A percentile compares a stretch with the other conserved stretches of the same genome.
phyloP scores from a whole-genome alignment of 1,140 invertebrate genomes.

The Trichomalopsis sarcophagae region DNA sequence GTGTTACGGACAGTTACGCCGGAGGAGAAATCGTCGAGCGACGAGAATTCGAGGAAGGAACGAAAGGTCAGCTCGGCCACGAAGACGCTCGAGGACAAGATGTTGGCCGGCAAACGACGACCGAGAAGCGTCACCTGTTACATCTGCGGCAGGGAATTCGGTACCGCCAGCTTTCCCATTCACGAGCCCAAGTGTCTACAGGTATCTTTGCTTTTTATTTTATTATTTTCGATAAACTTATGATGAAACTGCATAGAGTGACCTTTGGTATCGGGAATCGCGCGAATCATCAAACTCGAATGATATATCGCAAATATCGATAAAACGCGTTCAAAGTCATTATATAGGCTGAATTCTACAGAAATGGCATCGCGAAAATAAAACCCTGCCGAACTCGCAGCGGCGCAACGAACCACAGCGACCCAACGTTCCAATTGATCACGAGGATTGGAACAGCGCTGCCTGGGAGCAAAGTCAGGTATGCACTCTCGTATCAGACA shows the following conservation, averaged over 20 bases:
- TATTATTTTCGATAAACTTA: too few relatives aligned
- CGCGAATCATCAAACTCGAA: too few relatives aligned
- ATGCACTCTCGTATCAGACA: conserved; percentile 33
- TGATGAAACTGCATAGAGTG: too few relatives aligned
- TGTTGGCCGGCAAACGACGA: conserved; percentile 51
- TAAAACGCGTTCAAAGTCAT: too few relatives aligned
- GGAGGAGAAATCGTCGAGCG: neutral
- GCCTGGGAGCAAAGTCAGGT: conserved; percentile 79
- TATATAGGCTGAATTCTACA: conserved; percentile 57
- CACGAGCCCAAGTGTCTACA: conserved; percentile 88
- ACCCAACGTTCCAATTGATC: conserved; percentile 73
- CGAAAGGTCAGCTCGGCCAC: neutral
- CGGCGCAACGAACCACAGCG: conserved; percentile 76
- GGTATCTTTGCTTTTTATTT: conserved; percentile 75
- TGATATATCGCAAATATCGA: too few relatives aligned
- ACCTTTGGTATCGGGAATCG: too few relatives aligned
- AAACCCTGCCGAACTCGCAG: conserved; percentile 76
- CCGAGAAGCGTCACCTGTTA: conserved; percentile 81
- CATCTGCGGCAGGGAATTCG: conserved; percentile 86
- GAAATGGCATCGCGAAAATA: conserved; percentile 84
- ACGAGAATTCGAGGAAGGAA: neutral
- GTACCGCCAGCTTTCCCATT: conserved; percentile 83
- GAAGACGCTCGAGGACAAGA: conserved; percentile 54
- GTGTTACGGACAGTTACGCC: neutral
- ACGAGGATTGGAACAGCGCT: conserved; percentile 75